phyloP scores from a whole-genome alignment of 1,140 invertebrate genomes.

The Drosophila simulans region DNA sequence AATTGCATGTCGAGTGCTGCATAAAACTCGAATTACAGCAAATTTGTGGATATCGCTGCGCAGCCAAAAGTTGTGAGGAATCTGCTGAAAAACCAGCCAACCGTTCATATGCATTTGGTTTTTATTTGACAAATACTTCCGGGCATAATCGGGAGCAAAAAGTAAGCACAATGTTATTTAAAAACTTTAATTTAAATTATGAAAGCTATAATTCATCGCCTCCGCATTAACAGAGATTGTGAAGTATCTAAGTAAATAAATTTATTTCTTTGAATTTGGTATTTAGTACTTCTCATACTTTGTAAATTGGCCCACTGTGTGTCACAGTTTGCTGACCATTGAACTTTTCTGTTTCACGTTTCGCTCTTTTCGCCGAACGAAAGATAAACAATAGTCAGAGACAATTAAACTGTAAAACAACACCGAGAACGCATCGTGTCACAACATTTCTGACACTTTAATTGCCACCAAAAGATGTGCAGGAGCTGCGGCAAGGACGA shows the following conservation, averaged over 20 bases:
- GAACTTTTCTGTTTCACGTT: conserved; percentile 12
- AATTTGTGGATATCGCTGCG: conserved; percentile 56
- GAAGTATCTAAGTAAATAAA: too few relatives aligned
- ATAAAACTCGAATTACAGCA: conserved; percentile 76
- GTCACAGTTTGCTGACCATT: conserved; percentile 22
- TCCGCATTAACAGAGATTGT: too few relatives aligned
- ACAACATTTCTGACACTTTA: conserved; percentile 74
- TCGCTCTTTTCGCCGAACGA: conserved; percentile 12
- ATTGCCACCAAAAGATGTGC: conserved; percentile 55
- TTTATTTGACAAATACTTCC: conserved; percentile 59
- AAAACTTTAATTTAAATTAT: neutral
- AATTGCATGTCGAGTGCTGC: conserved; percentile 76
- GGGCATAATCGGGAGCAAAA: neutral
- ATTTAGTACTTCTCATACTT: too few relatives aligned
- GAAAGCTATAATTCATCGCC: too few relatives aligned
- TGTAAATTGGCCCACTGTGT: neutral
- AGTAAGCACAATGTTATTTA: neutral
- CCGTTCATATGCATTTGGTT: conserved; percentile 27
- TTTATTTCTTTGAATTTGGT: too few relatives aligned
- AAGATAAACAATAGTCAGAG: conserved; percentile 60
- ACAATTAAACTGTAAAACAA: conserved; percentile 74
- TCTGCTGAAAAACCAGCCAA: conserved; percentile 2
- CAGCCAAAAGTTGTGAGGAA: conserved; percentile 1
- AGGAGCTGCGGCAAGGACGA: conserved; percentile 43
- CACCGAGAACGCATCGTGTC: conserved; percentile 39